A percentile compares a stretch with the other conserved stretches of the same genome.
These are phyloP conservation scores for Drepanosiphum platanoidis DNA, from an alignment of 2,888 invertebrate species.

Conservation along the genomic window DNA sequence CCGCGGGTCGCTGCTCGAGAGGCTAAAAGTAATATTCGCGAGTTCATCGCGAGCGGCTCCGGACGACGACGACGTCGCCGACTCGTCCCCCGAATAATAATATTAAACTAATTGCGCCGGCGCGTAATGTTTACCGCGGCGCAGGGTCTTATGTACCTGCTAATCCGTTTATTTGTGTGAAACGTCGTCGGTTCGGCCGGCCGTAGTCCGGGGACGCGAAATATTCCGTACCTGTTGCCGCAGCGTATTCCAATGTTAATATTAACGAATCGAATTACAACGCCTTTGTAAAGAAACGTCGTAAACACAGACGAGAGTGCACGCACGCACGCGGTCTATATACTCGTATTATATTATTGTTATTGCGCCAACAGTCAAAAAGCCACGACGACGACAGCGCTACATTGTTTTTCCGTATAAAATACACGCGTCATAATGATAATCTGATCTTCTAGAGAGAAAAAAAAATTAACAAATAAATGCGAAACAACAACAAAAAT, in stretches of 20 bases:
- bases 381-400: too few relatives aligned
- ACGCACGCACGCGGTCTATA: too few relatives aligned
- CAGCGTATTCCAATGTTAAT: not conserved
- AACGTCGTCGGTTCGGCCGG: too few relatives aligned
- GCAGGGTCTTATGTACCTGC: not conserved
- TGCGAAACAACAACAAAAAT: too few relatives aligned
- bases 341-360: too few relatives aligned
- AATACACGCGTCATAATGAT: too few relatives aligned
- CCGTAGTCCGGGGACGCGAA: not conserved
- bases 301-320: not conserved
- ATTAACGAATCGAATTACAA: not conserved
- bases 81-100: conserved; percentile 69
- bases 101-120: not conserved
- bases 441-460: too few relatives aligned
- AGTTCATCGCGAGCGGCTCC: not conserved
- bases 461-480: too few relatives aligned
- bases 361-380: too few relatives aligned
- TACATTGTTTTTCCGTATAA: too few relatives aligned
- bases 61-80: not conserved
- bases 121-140: not conserved
- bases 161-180: not conserved
- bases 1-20: not conserved
- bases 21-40: not conserved
- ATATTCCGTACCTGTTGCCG: not conserved
- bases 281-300: not conserved